phyloP scores from a whole-genome alignment of 2,888 invertebrate genomes.

The Nemotelus nigrinus region DNA sequence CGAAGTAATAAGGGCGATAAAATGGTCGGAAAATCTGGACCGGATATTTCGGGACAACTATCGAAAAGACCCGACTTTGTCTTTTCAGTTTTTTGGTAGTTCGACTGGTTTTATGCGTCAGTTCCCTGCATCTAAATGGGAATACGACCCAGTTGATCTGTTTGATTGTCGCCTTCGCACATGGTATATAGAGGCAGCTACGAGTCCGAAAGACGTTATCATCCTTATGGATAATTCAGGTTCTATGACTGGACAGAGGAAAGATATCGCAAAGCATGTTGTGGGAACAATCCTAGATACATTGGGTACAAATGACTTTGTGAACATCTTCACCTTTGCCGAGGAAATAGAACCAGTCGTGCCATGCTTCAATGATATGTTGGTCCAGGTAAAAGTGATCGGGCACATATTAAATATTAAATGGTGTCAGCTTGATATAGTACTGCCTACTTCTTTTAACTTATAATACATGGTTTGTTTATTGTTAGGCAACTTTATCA shows the following conservation, averaged over 20 bases:
- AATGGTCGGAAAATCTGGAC: constrained; percentile 95
- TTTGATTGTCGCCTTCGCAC: constrained; percentile 94
- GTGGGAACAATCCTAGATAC: constrained; percentile 93
- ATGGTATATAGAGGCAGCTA: constrained; percentile 98
- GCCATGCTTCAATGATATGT: constrained; percentile 86
- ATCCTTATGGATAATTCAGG: constrained; percentile 89
- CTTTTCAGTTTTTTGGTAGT: constrained; percentile 99
- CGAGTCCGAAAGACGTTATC: constrained; percentile 93
- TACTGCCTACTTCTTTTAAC: not conserved
- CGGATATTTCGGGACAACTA: constrained; percentile 88
- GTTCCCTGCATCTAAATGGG: constrained; percentile 91
- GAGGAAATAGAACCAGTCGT: constrained; percentile 83
- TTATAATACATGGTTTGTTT: not conserved
- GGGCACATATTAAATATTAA: not conserved
- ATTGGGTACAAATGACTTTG: constrained; percentile 96
- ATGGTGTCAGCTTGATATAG: not conserved
- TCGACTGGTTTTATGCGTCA: constrained; percentile 97
- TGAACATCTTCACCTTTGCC: constrained; percentile 94
- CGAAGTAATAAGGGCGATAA: constrained; percentile 89
- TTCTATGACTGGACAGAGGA: constrained; percentile 87
- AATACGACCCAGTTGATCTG: constrained; percentile 84
- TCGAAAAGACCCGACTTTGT: constrained; percentile 84
- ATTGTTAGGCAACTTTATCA: constrained; percentile 79
- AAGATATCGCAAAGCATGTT: constrained; percentile 90
- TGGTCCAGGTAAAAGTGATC: constrained; percentile 79